These are phyloP conservation scores for Ganaspis brasiliensis DNA, from an alignment of 2,888 invertebrate species.

Conservation along the genomic window DNA sequence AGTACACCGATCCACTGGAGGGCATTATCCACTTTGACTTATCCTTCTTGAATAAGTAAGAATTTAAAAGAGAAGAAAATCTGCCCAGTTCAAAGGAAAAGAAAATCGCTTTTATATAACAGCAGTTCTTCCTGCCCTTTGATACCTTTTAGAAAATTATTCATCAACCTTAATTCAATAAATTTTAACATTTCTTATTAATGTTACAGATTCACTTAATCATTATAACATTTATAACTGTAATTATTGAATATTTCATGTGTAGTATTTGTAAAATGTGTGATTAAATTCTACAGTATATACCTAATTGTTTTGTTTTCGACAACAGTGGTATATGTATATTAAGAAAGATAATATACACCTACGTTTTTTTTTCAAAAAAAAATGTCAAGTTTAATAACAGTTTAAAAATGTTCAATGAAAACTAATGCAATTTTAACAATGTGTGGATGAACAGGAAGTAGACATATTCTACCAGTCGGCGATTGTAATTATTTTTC, in stretches of 20 bases:
- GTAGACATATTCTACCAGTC: constrained; percentile 25
- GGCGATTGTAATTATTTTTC: constrained; percentile 35
- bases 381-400: too few species aligned
- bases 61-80: constrained; percentile 31
- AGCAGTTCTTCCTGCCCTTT: constrained; percentile 8
- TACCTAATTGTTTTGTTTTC: too few species aligned
- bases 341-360: too few species aligned
- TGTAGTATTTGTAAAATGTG: too few species aligned
- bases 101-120: constrained; percentile 26
- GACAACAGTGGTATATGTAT: too few species aligned
- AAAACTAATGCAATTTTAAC: background rate
- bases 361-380: too few species aligned
- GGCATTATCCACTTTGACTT: constrained; percentile 55
- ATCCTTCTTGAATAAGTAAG: constrained; percentile 45
- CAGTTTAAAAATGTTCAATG: background rate
- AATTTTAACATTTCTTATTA: background rate
- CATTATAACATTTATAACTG: background rate
- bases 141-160: constrained; percentile 6
- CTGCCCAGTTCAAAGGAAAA: constrained; percentile 29
- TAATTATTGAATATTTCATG: too few species aligned
- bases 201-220: background rate
- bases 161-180: background rate
- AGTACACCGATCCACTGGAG: constrained; percentile 47
- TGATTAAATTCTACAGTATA: too few species aligned
- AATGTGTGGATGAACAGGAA: constrained; percentile 7